Percentiles rank a stretch among this genome's conserved stretches.
These are phyloP conservation scores for Platyrinchus mystaceus DNA, from an alignment of 2,797 vertebrate genomes.

Conservation along the genomic window DNA sequence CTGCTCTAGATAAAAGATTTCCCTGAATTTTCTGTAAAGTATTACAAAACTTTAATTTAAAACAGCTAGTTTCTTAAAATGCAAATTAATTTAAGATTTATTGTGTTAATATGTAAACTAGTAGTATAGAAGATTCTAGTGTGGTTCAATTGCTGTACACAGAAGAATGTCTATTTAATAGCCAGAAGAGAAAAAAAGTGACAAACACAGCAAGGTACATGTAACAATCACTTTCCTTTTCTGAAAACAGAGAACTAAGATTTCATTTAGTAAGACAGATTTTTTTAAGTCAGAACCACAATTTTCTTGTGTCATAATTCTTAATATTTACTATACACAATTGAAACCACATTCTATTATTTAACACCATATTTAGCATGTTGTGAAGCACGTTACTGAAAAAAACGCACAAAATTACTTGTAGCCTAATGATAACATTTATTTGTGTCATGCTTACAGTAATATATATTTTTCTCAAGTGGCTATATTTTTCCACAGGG, in stretches of 20 bases:
- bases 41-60: neutral
- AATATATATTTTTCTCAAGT: neutral
- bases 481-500: neutral
- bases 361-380: neutral
- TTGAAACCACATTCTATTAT: neutral
- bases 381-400: neutral
- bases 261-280: neutral
- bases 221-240: neutral
- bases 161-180: neutral
- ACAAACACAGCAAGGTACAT: neutral
- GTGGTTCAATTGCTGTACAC: neutral
- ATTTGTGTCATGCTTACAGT: neutral
- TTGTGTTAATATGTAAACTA: neutral
- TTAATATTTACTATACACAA: neutral
- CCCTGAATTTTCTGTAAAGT: neutral
- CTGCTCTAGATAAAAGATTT: neutral
- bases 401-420: neutral
- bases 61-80: neutral
- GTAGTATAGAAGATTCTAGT: neutral
- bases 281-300: neutral
- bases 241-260: neutral
- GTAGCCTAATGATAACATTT: neutral
- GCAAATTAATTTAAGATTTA: neutral
- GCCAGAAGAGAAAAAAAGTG: neutral
- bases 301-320: neutral